Conservation (phyloP, 2,797 vertebrate species). For the Mormyrops boulengeri region DNA sequence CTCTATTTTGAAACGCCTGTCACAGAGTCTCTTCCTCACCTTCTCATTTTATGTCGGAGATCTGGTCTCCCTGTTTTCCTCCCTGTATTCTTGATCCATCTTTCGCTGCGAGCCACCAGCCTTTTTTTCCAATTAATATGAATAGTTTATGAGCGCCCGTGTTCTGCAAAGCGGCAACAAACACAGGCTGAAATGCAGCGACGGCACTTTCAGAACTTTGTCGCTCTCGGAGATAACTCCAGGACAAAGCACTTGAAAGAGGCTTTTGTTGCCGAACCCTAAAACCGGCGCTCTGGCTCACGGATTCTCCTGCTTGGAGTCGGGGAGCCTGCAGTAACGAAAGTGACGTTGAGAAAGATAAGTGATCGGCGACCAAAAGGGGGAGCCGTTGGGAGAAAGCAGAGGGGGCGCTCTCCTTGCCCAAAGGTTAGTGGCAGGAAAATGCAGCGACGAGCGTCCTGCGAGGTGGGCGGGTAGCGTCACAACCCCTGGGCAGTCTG, state of each 20-base stretch:
- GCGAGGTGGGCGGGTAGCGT: not conserved
- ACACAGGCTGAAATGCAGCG: conserved; percentile 18
- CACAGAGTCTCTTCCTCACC: not conserved
- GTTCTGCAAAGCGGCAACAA: conserved; percentile 23
- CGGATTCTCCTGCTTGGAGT: not conserved
- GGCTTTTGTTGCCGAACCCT: not conserved
- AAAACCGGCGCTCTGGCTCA: not conserved
- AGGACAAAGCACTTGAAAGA: not conserved
- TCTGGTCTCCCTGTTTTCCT: not conserved
- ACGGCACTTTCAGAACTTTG: conserved; percentile 25
- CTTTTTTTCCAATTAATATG: conserved; percentile 34
- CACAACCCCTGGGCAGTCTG: not conserved
- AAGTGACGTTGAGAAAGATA: conserved; percentile 26
- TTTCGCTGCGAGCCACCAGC: not conserved
- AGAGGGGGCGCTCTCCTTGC: not conserved
- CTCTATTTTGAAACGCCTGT: not conserved
- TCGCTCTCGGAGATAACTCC: conserved; percentile 23
- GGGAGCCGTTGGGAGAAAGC: not conserved
- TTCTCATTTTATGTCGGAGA: not conserved
- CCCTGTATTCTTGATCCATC: not conserved
- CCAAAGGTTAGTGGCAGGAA: conserved; percentile 1
- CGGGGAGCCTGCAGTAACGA: not conserved
- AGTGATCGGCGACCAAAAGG: conserved; percentile 19
- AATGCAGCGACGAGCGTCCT: not conserved
- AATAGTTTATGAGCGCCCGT: conserved; percentile 31